phyloP scores from a whole-genome alignment of 2,888 invertebrate species.

The Dicyrtomina minuta region DNA sequence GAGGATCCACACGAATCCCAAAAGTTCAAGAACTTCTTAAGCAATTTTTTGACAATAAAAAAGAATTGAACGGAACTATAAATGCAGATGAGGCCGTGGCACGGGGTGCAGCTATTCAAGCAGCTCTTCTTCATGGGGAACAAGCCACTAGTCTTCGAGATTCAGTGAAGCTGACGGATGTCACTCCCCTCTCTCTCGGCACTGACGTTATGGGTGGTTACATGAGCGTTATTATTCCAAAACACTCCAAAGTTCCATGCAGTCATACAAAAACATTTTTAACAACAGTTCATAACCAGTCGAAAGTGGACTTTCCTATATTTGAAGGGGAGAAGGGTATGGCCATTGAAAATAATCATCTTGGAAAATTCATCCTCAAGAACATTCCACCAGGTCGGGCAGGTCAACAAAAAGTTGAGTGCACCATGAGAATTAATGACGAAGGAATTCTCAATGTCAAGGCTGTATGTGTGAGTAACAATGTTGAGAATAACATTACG shows the following conservation, averaged over 20 bases:
- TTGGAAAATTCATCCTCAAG: conserved; percentile 94
- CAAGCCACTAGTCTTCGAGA: background rate
- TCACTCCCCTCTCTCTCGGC: conserved; percentile 68
- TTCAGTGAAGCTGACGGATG: conserved; percentile 61
- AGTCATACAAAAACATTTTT: conserved; percentile 64
- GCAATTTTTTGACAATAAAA: conserved; percentile 70
- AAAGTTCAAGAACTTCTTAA: conserved; percentile 73
- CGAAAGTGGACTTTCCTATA: conserved; percentile 65
- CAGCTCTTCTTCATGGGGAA: conserved; percentile 63
- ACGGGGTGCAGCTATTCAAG: conserved; percentile 74
- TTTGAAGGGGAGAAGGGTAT: conserved; percentile 96
- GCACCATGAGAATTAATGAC: conserved; percentile 84
- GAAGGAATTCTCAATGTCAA: conserved; percentile 96
- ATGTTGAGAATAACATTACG: conserved; percentile 81
- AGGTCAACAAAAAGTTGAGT: conserved; percentile 85
- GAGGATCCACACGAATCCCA: conserved; percentile 70
- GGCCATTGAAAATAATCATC: conserved; percentile 88
- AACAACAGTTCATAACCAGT: conserved; percentile 69
- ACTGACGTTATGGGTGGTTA: conserved; percentile 71
- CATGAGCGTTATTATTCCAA: conserved; percentile 68
- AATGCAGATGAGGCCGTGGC: conserved; percentile 81
- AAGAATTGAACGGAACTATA: conserved; percentile 71
- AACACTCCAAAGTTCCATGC: conserved; percentile 67
- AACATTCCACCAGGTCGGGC: conserved; percentile 92
- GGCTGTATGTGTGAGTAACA: conserved; percentile 87